phyloP scores from a whole-genome alignment of 2,888 invertebrate species.

The Gortyna flavago region DNA sequence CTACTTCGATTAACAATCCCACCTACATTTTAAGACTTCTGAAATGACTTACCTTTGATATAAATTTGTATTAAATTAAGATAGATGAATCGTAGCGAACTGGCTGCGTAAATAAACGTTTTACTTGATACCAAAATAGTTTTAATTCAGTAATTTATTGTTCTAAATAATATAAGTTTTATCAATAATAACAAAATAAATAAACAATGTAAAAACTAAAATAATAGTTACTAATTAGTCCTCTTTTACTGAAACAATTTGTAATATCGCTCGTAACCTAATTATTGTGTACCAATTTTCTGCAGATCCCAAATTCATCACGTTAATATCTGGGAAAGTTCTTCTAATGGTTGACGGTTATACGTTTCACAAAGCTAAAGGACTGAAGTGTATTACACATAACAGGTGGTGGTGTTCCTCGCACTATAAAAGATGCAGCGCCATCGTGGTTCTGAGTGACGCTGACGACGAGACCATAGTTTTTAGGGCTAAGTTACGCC shows the following conservation, averaged over 20 bases:
- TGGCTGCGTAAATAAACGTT: neutral
- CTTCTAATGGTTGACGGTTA: slow-evolving; percentile 53
- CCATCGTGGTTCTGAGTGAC: slow-evolving; percentile 46
- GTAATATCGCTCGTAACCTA: neutral
- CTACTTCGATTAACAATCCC: neutral
- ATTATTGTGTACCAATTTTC: slow-evolving; percentile 13
- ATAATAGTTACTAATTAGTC: neutral
- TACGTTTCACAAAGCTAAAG: slow-evolving; percentile 52
- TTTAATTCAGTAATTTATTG: slow-evolving; percentile 16
- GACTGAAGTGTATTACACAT: slow-evolving; percentile 24
- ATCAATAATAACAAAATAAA: neutral
- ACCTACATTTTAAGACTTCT: neutral
- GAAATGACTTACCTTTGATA: neutral
- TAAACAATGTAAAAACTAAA: slow-evolving; percentile 13
- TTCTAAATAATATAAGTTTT: neutral
- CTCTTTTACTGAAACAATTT: neutral
- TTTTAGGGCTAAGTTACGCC: slow-evolving; percentile 40
- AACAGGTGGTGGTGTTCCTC: slow-evolving; percentile 61
- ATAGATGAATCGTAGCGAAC: neutral
- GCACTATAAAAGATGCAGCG: slow-evolving; percentile 48
- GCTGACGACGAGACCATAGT: slow-evolving; percentile 36
- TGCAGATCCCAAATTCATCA: slow-evolving; percentile 47
- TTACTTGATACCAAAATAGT: neutral
- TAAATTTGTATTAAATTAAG: neutral
- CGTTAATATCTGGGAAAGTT: slow-evolving; percentile 42